Percentiles rank a stretch among this genome's conserved stretches.
These are phyloP conservation scores for Triplophysa bombifrons DNA, from an alignment of 2,797 vertebrate species.

Conservation along the genomic window DNA sequence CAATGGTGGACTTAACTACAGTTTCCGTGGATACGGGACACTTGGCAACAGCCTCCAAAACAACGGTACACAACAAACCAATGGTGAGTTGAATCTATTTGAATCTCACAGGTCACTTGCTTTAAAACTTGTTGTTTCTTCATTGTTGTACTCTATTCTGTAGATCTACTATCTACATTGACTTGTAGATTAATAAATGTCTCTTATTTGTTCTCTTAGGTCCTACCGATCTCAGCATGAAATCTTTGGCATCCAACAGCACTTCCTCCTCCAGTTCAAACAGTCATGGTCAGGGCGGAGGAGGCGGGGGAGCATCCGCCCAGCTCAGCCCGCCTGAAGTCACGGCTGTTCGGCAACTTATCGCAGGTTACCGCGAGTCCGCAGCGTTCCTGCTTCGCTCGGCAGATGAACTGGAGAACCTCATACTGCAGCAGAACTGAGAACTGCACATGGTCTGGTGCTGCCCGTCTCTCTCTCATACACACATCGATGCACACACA, in stretches of 20 bases:
- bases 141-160: neutral
- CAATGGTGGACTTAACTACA: slow-evolving; percentile 97
- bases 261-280: slow-evolving; percentile 81
- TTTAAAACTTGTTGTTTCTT: neutral
- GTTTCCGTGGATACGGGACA: slow-evolving; percentile 89
- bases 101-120: neutral
- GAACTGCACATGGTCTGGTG: slow-evolving; percentile 41
- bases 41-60: slow-evolving; percentile 85
- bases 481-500: slow-evolving; percentile 19
- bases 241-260: slow-evolving; percentile 86
- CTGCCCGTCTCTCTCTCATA: slow-evolving; percentile 43
- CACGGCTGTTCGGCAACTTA: slow-evolving; percentile 95
- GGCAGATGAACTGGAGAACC: slow-evolving; percentile 98
- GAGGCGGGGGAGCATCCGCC: slow-evolving; percentile 86
- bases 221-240: slow-evolving; percentile 99
- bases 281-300: slow-evolving; percentile 87
- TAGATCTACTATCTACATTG: too few relatives aligned
- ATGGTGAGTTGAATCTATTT: slow-evolving; percentile 76
- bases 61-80: slow-evolving; percentile 87
- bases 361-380: slow-evolving; percentile 96
- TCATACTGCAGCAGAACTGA: slow-evolving; percentile 99
- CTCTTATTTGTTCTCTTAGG: slow-evolving; percentile 75
- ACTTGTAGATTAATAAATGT: slow-evolving; percentile 56
- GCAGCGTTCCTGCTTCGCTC: slow-evolving; percentile 98
- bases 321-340: slow-evolving; percentile 98